Evolutionary conservation across 2,888 invertebrate species (phyloP).

Genomic region (Elmis aenea): DNA sequence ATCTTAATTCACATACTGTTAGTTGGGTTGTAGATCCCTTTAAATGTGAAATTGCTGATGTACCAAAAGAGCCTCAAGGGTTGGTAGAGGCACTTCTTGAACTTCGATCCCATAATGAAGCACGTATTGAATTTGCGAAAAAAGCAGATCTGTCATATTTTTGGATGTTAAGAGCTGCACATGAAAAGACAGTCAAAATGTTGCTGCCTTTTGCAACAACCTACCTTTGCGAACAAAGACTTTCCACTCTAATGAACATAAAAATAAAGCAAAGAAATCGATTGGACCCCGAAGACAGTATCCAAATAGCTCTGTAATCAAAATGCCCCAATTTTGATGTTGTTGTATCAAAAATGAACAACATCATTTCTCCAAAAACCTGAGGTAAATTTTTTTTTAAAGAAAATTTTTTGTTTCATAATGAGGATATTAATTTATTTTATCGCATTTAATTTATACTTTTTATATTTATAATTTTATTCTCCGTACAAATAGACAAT

Average conservation of each 20-base stretch:
- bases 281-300: slow-evolving; percentile 23
- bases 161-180: slow-evolving; percentile 28
- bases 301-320: too few species aligned
- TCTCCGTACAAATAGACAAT: too few species aligned
- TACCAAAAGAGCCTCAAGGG: too few species aligned
- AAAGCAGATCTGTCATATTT: slow-evolving; percentile 25
- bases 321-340: too few species aligned
- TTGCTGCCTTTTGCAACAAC: slow-evolving; percentile 10
- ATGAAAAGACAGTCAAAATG: slow-evolving; percentile 12
- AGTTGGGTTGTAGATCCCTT: too few species aligned
- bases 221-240: too few species aligned
- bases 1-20: too few species aligned
- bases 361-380: slow-evolving; percentile 25
- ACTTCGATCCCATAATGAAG: too few species aligned
- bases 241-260: slow-evolving; percentile 10
- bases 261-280: slow-evolving; percentile 25
- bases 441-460: slow-evolving; percentile 2
- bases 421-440: slow-evolving; percentile 1
- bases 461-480: too few species aligned
- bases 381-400: slow-evolving; percentile 17
- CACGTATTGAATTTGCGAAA: slow-evolving; percentile 25
- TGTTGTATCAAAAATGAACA: slow-evolving; percentile 23
- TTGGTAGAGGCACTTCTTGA: too few species aligned
- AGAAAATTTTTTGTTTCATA: too few species aligned
- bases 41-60: too few species aligned